Conservation (phyloP, 2,888 invertebrate species). For the Nasonia oneida region DNA sequence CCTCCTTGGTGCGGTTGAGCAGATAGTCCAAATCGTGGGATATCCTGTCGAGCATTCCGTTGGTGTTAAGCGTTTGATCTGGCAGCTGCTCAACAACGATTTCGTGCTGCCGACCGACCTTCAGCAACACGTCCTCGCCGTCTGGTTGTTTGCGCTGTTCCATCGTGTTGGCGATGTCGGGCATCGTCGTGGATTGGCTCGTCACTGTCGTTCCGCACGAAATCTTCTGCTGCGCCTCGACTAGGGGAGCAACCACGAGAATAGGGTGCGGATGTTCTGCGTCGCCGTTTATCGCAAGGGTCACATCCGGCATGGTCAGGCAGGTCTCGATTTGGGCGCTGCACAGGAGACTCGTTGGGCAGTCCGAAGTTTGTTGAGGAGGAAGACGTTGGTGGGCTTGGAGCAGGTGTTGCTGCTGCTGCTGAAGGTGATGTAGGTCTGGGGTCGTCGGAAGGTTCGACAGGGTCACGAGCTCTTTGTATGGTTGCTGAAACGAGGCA, state of each 20-base stretch:
- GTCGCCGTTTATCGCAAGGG: constrained; percentile 73
- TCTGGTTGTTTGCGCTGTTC: constrained; percentile 74
- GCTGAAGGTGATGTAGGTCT: constrained; percentile 43
- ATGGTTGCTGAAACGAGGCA: constrained; percentile 42
- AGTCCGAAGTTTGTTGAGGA: constrained; percentile 9
- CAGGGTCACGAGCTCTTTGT: constrained; percentile 49
- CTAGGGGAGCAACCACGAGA: neutral
- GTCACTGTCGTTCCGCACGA: neutral
- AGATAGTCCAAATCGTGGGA: constrained; percentile 91
- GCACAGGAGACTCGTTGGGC: constrained; percentile 73
- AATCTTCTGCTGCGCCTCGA: neutral
- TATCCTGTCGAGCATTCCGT: constrained; percentile 88
- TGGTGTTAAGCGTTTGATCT: constrained; percentile 66
- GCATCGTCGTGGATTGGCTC: constrained; percentile 66
- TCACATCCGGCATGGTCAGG: constrained; percentile 75
- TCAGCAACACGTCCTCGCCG: constrained; percentile 68
- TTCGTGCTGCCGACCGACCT: constrained; percentile 6
- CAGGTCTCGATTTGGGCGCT: constrained; percentile 76
- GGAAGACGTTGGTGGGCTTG: neutral
- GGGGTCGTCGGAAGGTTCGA: constrained; percentile 22
- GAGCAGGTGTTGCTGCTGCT: constrained; percentile 34
- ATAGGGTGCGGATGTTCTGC: constrained; percentile 53
- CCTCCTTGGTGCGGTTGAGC: constrained; percentile 83
- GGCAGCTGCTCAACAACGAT: constrained; percentile 18
- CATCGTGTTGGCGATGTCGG: constrained; percentile 76